Evolutionary conservation across 2,113 vertebrate species (phyloP), one percentile per base, ranked within the genome.

Genomic region (Pongo abelii): DNA sequence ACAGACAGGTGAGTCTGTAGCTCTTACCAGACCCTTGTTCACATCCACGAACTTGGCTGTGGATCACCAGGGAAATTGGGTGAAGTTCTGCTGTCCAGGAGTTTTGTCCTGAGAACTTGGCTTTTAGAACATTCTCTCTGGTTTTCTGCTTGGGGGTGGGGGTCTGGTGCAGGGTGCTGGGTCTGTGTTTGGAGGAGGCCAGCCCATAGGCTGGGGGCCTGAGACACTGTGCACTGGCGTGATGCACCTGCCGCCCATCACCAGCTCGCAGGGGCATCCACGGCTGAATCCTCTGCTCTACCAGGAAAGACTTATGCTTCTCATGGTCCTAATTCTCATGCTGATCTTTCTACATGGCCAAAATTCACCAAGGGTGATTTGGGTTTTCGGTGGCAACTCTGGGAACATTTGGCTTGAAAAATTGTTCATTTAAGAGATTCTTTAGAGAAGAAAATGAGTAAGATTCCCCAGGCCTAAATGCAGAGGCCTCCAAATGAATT

Each of bases 171-270:
- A 2, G 20, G n/a, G n/a, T 57, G 35, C 14, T 4, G 35, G 35
- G n/a, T 40, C n/a, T 40, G 23, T 38, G 13, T 38, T 2, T 83
- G n/a, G 7, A 81, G 78, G 50, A 6, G 10, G 23, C 75, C 1
- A 2, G 14, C 27, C 8, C 40, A 3, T 40, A 75, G 74, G 10
- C 14, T 48, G 13, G 13, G 30, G 20, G 55, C 13, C 30, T 10
- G 3, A 78, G 72, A 59, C 72, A 5, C 59, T 18, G 30, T 61
- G 46, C 46, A 38, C 5, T 4, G 30, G 32, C 30, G 1, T 61
- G 17, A 18, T 5, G 3, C 18, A 8, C 14, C 55, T 25, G 32
- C n/a, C 18, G 30, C 12, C 16, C 0, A 1, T 38, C 32, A 3
- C 22, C 35, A 78, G 74, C 9, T 30, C 10, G 6, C 46, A 1